Base-by-base conservation (phyloP, 2,797 vertebrate species). In the Chaunax sp. region DNA sequence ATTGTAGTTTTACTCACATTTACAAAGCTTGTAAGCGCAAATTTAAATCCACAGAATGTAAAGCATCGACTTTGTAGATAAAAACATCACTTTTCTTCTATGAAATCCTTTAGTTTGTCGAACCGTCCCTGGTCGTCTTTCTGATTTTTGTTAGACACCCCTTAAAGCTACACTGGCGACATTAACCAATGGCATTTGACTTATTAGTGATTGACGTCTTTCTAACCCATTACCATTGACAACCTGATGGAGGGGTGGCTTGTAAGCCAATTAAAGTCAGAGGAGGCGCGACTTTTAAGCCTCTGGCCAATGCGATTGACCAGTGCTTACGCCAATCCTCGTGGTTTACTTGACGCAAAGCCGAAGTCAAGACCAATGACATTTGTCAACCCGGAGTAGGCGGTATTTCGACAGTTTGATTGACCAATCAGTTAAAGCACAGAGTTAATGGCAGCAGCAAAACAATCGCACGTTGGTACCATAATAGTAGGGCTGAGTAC, bases 381-480 rank as follows among this genome's bases (percentile, higher is more conserved):
- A 57, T 15, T 3, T 1, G 5, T 18, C 3, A 15, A 2, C 0
- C 38, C 1, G 25, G 33, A 35, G 44, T 28, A 46, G 71, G 68
- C 53, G 58, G 60, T 13, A 38, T 33, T 41, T 63, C 6, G 2
- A 41, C 22, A 12, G 23, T 25, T 20, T 4, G 35, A 47, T 56
- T 5, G 54, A 28, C 68, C 75, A 78, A 82, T 75, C 47, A 37
- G n/a, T 0, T 30, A 7, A 18, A 19, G 13, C 6, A n/a, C n/a
- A n/a, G n/a, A n/a, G 11, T 35, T 64, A 46, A 77, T 68, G 62
- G 63, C 46, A 51, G 57, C 38, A 69, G 59, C 26, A 68, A 67
- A 83, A 79, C 72, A 82, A 67, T 67, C 59, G 54, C 69, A 76
- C 62, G 61, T 65, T 78, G 30, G 26, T 10, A 20, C 8, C 15